phyloP scores from a whole-genome alignment of 2,888 invertebrate species.

The Napeogenes inachia region DNA sequence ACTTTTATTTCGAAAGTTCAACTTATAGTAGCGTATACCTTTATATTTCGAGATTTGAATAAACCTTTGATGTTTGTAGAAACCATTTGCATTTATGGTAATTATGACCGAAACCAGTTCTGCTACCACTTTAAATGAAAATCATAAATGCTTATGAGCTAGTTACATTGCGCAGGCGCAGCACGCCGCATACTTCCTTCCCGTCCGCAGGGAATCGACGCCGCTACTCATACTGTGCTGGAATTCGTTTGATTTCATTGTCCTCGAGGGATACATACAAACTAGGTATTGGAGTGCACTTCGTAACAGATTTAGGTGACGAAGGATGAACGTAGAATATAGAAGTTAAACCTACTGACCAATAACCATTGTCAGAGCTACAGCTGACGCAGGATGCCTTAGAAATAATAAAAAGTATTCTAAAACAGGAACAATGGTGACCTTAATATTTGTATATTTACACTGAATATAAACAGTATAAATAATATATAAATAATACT shows the following conservation, averaged over 20 bases:
- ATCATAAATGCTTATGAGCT: constrained; percentile 25
- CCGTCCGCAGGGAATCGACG: constrained; percentile 55
- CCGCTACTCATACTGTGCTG: constrained; percentile 8
- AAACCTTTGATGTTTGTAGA: constrained; percentile 6
- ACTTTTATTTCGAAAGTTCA: neutral
- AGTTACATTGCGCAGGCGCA: constrained; percentile 45
- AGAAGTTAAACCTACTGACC: constrained; percentile 1
- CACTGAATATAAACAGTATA: too few relatives aligned
- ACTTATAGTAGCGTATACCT: neutral
- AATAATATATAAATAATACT: too few relatives aligned
- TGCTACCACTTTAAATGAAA: constrained; percentile 18
- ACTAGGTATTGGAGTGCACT: neutral
- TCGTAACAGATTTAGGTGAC: neutral
- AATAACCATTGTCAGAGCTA: neutral
- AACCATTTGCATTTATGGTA: constrained; percentile 5
- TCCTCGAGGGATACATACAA: constrained; percentile 3
- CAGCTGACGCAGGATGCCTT: neutral
- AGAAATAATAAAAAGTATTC: neutral
- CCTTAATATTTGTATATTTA: too few relatives aligned
- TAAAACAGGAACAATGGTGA: neutral
- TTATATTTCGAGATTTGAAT: neutral
- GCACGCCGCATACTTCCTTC: constrained; percentile 63
- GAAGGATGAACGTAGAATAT: neutral
- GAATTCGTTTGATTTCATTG: constrained; percentile 12
- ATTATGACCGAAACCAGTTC: constrained; percentile 9